These are phyloP conservation scores for Oryzias curvinotus DNA, from an alignment of 2,113 vertebrate genomes.

Conservation along the genomic window DNA sequence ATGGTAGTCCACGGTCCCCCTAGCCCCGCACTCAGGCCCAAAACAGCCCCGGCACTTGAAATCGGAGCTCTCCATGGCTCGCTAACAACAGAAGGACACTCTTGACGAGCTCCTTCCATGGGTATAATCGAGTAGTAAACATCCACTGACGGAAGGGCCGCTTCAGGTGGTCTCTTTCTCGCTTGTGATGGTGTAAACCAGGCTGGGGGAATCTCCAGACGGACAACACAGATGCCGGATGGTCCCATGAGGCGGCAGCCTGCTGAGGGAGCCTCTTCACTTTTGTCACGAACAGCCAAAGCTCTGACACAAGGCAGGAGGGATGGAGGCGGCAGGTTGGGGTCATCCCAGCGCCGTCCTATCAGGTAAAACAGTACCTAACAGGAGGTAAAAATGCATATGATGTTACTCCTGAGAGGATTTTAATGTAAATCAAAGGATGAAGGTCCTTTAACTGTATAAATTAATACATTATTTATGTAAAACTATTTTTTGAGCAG, in stretches of 20 bases:
- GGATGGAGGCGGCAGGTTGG: conserved; percentile 55
- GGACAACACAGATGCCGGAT: conserved; percentile 89
- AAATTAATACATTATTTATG: background rate
- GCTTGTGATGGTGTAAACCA: conserved; percentile 86
- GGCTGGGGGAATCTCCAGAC: conserved; percentile 84
- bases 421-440: background rate
- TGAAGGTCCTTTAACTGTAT: background rate
- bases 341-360: conserved; percentile 87
- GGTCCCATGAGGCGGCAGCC: conserved; percentile 86
- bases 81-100: conserved; percentile 80
- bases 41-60: conserved; percentile 65
- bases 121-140: conserved; percentile 86
- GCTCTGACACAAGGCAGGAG: conserved; percentile 87
- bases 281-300: conserved; percentile 83
- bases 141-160: conserved; percentile 77
- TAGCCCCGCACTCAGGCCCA: conserved; percentile 47
- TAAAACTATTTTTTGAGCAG: too few species aligned
- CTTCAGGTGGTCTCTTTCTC: conserved; percentile 74
- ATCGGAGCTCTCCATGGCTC: conserved; percentile 75
- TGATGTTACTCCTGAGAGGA: background rate
- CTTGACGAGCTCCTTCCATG: conserved; percentile 72
- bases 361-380: conserved; percentile 90
- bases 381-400: background rate
- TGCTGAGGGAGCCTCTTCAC: conserved; percentile 81
- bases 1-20: conserved; percentile 69